phyloP scores from a whole-genome alignment of 2,888 invertebrate species.

The Macrosiphum euphorbiae region DNA sequence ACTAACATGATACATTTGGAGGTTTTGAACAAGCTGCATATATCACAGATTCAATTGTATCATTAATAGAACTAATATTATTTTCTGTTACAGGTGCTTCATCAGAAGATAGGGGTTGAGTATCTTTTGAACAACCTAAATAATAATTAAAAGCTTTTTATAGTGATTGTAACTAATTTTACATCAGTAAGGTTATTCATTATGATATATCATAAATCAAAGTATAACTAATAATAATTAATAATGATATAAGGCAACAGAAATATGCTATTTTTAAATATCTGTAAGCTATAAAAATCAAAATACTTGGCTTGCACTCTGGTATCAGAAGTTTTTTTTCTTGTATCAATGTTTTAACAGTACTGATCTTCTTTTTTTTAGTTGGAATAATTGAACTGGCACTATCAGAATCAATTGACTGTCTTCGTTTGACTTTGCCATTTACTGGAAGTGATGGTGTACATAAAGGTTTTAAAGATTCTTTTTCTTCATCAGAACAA shows the following conservation, averaged over 20 bases:
- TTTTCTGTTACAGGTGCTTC: conserved; percentile 67
- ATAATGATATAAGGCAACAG: not conserved
- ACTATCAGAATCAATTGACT: conserved; percentile 60
- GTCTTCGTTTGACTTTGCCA: conserved; percentile 54
- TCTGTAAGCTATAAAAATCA: not conserved
- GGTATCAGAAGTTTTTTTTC: conserved; percentile 67
- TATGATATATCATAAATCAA: not conserved
- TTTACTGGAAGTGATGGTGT: conserved; percentile 9
- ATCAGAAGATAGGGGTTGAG: conserved; percentile 52
- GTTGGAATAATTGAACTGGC: conserved; percentile 46
- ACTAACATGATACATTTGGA: conserved; percentile 47
- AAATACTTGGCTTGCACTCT: conserved; percentile 59
- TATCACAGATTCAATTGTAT: conserved; percentile 74
- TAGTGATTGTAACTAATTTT: not conserved
- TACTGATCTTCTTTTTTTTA: conserved; percentile 67
- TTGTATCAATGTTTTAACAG: conserved; percentile 68
- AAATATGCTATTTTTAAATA: not conserved
- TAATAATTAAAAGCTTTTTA: not conserved
- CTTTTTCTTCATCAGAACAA: conserved; percentile 53
- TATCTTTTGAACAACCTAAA: conserved; percentile 62
- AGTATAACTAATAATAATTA: not conserved
- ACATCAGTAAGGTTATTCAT: not conserved
- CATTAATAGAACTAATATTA: conserved; percentile 71
- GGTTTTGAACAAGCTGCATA: conserved; percentile 70
- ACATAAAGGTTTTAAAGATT: conserved; percentile 5